These are phyloP conservation scores for Aphelocoma californica DNA, from an alignment of 2,797 vertebrate genomes.

Conservation along the genomic window DNA sequence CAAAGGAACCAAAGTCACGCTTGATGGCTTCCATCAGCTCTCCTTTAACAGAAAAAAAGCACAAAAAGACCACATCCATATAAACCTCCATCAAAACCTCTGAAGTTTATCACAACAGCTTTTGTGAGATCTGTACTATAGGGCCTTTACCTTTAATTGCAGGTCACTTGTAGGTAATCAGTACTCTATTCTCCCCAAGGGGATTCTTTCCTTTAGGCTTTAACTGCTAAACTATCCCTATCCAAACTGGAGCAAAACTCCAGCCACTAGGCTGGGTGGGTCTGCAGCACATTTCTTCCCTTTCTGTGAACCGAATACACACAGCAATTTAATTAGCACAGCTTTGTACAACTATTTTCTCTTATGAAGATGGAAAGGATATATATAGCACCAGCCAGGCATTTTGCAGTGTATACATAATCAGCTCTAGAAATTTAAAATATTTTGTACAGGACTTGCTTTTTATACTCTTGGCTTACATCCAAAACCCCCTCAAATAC, in stretches of 20 bases:
- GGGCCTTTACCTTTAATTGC: background rate
- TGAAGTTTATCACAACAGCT: background rate
- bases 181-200: background rate
- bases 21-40: slow-evolving; percentile 93
- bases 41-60: slow-evolving; percentile 73
- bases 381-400: background rate
- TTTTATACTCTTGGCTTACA: background rate
- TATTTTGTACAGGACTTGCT: background rate
- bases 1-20: slow-evolving; percentile 93
- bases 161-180: background rate
- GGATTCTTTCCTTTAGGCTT: background rate
- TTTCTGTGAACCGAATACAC: background rate
- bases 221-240: background rate
- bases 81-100: background rate
- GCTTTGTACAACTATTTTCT: background rate
- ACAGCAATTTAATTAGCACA: accelerated
- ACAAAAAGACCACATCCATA: background rate
- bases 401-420: background rate
- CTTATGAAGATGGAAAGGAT: background rate
- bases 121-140: background rate
- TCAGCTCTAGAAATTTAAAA: background rate
- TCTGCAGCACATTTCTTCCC: background rate
- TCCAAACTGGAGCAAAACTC: background rate
- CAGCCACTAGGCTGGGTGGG: background rate
- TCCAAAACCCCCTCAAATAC: accelerated